Base-by-base conservation (phyloP, 2,888 invertebrate genomes). In the Netelia virgata region DNA sequence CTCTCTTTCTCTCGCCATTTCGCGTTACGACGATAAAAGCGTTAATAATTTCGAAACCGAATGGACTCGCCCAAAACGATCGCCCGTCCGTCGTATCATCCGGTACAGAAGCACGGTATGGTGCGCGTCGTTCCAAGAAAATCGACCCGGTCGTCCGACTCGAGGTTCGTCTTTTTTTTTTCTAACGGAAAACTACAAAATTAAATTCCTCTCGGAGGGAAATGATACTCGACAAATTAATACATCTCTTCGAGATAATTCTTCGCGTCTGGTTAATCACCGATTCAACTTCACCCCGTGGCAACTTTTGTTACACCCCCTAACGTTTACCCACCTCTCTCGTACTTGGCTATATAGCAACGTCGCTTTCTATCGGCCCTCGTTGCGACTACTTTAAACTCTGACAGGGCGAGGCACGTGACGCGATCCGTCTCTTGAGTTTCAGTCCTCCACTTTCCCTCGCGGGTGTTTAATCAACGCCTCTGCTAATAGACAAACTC, bases 401-500 rank as follows among this genome's bases (percentile, higher is more conserved):
- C 81, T 75, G 82, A 86, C 86, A 87, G 36, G 36, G 81, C 61
- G 74, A 68, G 86, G 86, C 87, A 90, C 89, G 89, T 88, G 88
- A 85, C 84, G 85, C 88, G 87, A 91, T 90, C 87, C 87, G 87
- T 90, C 91, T 90, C 88, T 63, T 83, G 79, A 72, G 76, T 66
- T 90, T 85, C 87, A 88, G 90, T 90, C 89, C 88, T 66, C 66
- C 70, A 77, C 61, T 77, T 61, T 80, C 59, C 74, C 85, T 84
- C 87, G 85, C 86, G 88, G 66, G 89, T 90, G 91, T 92, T 92
- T 92, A 92, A 92, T 92, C 92, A 92, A 92, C 92, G 92, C 92
- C 91, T 90, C 89, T 87, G 90, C 90, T 92, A 92, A 92, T 92
- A 92, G 92, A 92, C 92, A 91, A 92, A 91, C 92, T 92, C 90